phyloP scores from a whole-genome alignment of 2,888 invertebrate species.

The Nycteola revayana region DNA sequence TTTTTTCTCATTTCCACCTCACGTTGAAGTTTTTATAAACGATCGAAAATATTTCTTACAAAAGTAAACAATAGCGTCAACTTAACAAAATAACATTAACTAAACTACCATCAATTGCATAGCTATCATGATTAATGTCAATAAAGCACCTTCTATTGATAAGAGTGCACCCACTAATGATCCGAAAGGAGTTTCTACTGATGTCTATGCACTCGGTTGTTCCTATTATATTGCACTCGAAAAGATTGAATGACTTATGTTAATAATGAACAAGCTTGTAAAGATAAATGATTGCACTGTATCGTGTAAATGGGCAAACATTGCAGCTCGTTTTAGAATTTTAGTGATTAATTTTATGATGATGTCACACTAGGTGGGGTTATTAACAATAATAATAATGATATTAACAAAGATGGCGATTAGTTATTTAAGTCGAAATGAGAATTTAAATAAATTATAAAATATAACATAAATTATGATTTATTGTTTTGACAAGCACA shows the following conservation, averaged over 20 bases:
- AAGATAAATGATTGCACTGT: constrained; percentile 11
- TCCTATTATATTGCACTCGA: constrained; percentile 14
- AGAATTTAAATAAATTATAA: no score
- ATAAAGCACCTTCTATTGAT: constrained; percentile 38
- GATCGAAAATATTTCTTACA: neutral
- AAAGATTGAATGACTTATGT: neutral
- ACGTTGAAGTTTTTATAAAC: no score
- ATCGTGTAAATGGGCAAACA: no score
- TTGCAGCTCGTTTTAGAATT: no score
- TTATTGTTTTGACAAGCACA: no score
- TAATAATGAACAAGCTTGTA: constrained; percentile 8
- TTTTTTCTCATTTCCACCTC: no score
- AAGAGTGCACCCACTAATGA: constrained; percentile 27
- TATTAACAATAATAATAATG: no score
- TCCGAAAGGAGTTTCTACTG: constrained; percentile 13
- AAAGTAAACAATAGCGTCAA: constrained; percentile 32
- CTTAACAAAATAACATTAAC: constrained; percentile 26
- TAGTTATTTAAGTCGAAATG: no score
- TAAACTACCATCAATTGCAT: constrained; percentile 23
- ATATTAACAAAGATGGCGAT: no score
- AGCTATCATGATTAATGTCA: constrained; percentile 43
- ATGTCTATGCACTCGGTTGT: constrained; percentile 19
- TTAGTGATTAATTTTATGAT: no score
- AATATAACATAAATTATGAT: no score
- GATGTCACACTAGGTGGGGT: no score